Percentiles rank a stretch among this genome's conserved stretches.
Evolutionary conservation across 2,797 vertebrate genomes (phyloP).

Genomic region (Takifugu rubripes): DNA sequence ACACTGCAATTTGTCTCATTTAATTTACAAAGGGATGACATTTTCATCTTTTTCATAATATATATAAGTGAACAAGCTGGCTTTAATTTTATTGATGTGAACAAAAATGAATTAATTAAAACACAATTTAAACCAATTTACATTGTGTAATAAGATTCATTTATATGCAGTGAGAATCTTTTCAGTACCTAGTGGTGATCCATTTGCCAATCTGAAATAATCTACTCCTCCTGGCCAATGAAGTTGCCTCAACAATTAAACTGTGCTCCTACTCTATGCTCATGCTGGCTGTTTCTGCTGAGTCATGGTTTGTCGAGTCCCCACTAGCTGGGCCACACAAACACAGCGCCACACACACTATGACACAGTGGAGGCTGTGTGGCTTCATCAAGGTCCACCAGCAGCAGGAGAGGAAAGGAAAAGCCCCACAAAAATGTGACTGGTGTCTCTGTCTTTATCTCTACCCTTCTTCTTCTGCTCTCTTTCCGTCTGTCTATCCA

Average conservation of each 20-base stretch:
- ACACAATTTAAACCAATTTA: too few species aligned
- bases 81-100: too few species aligned
- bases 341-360: slow-evolving; percentile 70
- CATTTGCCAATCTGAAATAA: not conserved
- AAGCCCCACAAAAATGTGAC: slow-evolving; percentile 60
- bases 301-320: slow-evolving; percentile 63
- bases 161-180: too few species aligned
- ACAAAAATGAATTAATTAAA: too few species aligned
- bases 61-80: too few species aligned
- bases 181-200: too few species aligned
- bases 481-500: slow-evolving; percentile 45
- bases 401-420: slow-evolving; percentile 42
- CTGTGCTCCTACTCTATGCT: slow-evolving; percentile 19
- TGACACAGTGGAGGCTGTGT: slow-evolving; percentile 71
- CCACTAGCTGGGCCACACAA: slow-evolving; percentile 52
- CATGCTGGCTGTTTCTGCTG: slow-evolving; percentile 54
- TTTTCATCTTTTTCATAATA: too few species aligned
- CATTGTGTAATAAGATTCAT: too few species aligned
- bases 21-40: too few species aligned
- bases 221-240: slow-evolving; percentile 14
- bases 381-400: slow-evolving; percentile 68
- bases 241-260: slow-evolving; percentile 34
- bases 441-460: slow-evolving; percentile 68
- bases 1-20: too few species aligned
- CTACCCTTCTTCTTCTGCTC: slow-evolving; percentile 53